phyloP scores from a whole-genome alignment of 2,797 vertebrate species.

The Choloepus didactylus region DNA sequence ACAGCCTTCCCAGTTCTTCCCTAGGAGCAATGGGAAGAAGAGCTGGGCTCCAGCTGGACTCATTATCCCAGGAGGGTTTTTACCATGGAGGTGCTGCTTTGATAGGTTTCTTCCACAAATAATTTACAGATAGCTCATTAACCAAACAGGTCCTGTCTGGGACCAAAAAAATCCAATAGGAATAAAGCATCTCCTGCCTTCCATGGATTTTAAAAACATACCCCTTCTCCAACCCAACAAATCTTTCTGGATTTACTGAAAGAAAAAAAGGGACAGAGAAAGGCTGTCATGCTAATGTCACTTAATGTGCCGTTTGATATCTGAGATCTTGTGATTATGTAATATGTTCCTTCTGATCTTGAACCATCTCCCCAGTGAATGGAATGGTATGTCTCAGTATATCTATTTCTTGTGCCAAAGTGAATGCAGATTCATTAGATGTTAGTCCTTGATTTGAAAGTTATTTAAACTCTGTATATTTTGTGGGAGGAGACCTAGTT shows the following conservation, averaged over 20 bases:
- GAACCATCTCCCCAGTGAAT: not conserved
- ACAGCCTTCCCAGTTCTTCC: too few species aligned
- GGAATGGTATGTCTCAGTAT: not conserved
- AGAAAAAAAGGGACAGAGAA: not conserved
- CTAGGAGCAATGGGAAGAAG: not conserved
- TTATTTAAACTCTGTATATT: not conserved
- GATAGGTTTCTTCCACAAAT: not conserved
- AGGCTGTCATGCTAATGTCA: not conserved
- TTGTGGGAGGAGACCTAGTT: not conserved
- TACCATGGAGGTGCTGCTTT: not conserved
- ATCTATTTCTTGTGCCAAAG: not conserved
- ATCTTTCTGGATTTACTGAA: slow-evolving; percentile 11
- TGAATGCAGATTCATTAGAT: not conserved
- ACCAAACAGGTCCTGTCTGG: not conserved
- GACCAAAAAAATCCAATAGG: not conserved
- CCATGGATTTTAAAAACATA: not conserved
- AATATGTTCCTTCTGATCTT: not conserved
- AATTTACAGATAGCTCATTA: not conserved
- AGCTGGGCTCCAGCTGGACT: not conserved
- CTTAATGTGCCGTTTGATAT: not conserved
- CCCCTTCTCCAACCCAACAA: not conserved
- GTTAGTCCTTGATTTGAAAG: not conserved
- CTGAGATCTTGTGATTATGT: not conserved
- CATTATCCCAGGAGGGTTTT: not conserved
- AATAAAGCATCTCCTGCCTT: not conserved